Percentiles rank a stretch among this genome's conserved stretches.
These are phyloP conservation scores for Aurelia coerulea DNA, from an alignment of 30 jellyfish, hydroid and myxozoan species.

Conservation along the genomic window DNA sequence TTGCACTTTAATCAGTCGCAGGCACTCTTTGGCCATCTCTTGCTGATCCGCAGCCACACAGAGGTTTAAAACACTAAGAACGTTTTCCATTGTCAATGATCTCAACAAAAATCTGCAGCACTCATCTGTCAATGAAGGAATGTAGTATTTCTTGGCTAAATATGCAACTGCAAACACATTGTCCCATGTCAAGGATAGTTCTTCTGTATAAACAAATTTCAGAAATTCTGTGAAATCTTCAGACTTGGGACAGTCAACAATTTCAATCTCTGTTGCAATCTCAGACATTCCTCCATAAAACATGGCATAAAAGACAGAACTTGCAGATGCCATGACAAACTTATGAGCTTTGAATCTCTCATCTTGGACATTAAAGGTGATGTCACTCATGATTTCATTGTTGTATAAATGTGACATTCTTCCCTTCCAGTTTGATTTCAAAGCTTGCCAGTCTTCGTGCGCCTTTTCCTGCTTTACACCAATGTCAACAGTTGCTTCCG, in stretches of 20 bases:
- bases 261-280: not conserved
- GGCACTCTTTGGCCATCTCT: slow-evolving; percentile 15
- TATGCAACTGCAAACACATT: slow-evolving; percentile 9
- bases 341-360: slow-evolving; percentile 15
- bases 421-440: not conserved
- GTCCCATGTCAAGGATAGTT: slow-evolving; percentile 13
- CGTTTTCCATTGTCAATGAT: not conserved
- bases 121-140: not conserved
- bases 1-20: not conserved
- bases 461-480: not conserved
- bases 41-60: not conserved
- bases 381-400: slow-evolving; percentile 14
- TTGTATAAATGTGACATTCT: not conserved
- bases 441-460: not conserved
- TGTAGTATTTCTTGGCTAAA: slow-evolving; percentile 4
- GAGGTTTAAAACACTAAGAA: not conserved
- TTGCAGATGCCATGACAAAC: slow-evolving; percentile 14
- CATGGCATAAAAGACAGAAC: slow-evolving; percentile 22
- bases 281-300: slow-evolving; percentile 18
- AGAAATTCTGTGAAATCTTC: slow-evolving; percentile 7
- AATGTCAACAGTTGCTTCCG: no score
- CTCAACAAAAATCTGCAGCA: not conserved
- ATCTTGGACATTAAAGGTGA: slow-evolving; percentile 4
- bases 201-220: not conserved
- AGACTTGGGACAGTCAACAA: not conserved